Evolutionary conservation across 2,113 vertebrate species (phyloP), one percentile per base, ranked within the genome.

Genomic region (Coptodon rendalli): DNA sequence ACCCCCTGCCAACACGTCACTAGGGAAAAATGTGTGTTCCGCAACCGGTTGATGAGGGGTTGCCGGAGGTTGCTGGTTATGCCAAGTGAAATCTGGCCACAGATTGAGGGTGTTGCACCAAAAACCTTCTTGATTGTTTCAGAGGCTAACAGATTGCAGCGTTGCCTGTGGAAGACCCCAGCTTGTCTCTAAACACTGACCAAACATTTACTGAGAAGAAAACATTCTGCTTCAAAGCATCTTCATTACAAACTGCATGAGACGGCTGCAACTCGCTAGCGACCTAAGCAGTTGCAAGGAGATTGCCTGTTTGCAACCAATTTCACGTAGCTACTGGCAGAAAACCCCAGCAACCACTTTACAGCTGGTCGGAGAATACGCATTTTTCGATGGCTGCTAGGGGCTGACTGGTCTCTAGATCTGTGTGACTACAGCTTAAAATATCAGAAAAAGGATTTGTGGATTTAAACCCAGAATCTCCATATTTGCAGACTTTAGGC

Each of bases 401-500:
- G 12, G n/a, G n/a, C 66, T 71, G n/a, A 7, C 3, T 16, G 38
- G 38, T 40, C 34, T 22, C 12, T 43, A 3, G n/a, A 24, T 40
- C n/a, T 27, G 66, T 43, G 2, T 43, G 38, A 71, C n/a, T 43
- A 1, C 3, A 40, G n/a, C n/a, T 36, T 71, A 71, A 71, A 71
- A 71, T 71, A 16, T 43, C 36, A 17, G 22, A 29, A 73, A 0
- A 45, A 27, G 14, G 22, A 3, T 16, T 71, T 0, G 2, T 71
- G 0, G 5, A 27, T 71, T 27, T 43, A 43, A 66, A 66, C 34
- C 31, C 61, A 66, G 61, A 38, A 22, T 38, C 61, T 22, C 61
- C 5, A 9, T 43, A 43, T 71, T 43, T 27, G 2, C 38, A 17
- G 13, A 73, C 13, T 73, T 73, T 71, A 43, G 38, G 14, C 0